Percentiles rank a stretch among this genome's conserved stretches.
phyloP scores from a whole-genome alignment of 2,888 invertebrate genomes.

The Scaptomyza tumidula region DNA sequence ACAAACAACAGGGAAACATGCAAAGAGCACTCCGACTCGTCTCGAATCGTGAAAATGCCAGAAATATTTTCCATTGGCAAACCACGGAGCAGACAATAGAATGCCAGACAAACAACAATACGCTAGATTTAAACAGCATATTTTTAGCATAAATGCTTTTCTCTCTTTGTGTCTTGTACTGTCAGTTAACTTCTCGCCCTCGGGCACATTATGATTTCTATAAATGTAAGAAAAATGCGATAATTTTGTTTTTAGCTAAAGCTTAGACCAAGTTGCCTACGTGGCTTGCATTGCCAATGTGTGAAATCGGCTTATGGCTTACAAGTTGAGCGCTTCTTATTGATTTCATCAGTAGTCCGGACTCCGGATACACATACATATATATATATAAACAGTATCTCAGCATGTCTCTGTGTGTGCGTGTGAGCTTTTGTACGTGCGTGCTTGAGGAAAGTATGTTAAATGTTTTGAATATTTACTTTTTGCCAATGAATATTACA shows the following conservation, averaged over 20 bases:
- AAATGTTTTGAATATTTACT: conserved; percentile 31
- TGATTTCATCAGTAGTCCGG: conserved; percentile 51
- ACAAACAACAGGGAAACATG: conserved; percentile 52
- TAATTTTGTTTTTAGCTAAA: conserved; percentile 71
- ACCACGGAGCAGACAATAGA: conserved; percentile 14
- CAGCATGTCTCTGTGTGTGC: conserved; percentile 1
- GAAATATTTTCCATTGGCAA: conserved; percentile 55
- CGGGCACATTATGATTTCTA: conserved; percentile 61
- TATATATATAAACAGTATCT: neutral
- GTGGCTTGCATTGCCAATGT: conserved; percentile 61
- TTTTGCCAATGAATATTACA: neutral
- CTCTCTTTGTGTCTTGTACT: neutral
- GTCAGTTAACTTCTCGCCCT: neutral
- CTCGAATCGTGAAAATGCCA: conserved; percentile 53
- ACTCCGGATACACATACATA: conserved; percentile 2
- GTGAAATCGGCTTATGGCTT: conserved; percentile 50
- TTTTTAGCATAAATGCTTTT: conserved; percentile 22
- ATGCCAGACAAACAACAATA: conserved; percentile 26
- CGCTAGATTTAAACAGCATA: conserved; percentile 42
- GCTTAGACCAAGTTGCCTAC: conserved; percentile 42
- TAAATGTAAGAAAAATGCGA: conserved; percentile 69
- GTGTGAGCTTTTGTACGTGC: conserved; percentile 17
- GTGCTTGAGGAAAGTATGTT: conserved; percentile 9
- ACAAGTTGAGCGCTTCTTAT: conserved; percentile 48
- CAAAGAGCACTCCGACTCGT: conserved; percentile 36